phyloP scores from a whole-genome alignment of 1,140 invertebrate species.

The Anastrepha obliqua region DNA sequence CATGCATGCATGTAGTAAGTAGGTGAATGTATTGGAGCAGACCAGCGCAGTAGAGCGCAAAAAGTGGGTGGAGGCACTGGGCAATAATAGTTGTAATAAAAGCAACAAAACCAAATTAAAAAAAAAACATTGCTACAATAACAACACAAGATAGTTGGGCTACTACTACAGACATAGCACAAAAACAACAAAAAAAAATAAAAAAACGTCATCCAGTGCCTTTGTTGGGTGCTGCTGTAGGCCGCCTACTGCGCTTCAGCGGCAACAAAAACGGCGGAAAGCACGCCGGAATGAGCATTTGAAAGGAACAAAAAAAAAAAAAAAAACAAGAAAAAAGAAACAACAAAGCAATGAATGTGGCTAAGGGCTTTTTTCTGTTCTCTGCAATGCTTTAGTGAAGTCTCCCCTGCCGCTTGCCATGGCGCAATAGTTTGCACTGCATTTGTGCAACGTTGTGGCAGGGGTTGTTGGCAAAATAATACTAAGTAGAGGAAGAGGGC shows the following conservation, averaged over 20 bases:
- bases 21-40: conserved; percentile 24
- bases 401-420: not conserved
- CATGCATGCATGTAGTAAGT: not conserved
- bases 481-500: not conserved
- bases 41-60: conserved; percentile 36
- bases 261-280: not conserved
- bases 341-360: not conserved
- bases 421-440: not conserved
- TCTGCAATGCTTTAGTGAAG: not conserved
- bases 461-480: not conserved
- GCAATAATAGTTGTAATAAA: not conserved
- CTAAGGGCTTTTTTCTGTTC: not conserved
- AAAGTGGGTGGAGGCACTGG: conserved; percentile 28
- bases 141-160: not conserved
- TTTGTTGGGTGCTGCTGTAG: not conserved
- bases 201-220: not conserved
- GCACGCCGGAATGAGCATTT: conserved; percentile 17
- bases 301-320: conserved; percentile 19
- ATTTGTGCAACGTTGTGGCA: not conserved
- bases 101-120: no score
- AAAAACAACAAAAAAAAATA: not conserved
- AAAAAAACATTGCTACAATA: not conserved
- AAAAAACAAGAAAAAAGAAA: not conserved
- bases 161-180: not conserved
- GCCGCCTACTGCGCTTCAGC: not conserved